Base-by-base conservation (phyloP, 2,888 invertebrate genomes). In the Orchesella flavescens region DNA sequence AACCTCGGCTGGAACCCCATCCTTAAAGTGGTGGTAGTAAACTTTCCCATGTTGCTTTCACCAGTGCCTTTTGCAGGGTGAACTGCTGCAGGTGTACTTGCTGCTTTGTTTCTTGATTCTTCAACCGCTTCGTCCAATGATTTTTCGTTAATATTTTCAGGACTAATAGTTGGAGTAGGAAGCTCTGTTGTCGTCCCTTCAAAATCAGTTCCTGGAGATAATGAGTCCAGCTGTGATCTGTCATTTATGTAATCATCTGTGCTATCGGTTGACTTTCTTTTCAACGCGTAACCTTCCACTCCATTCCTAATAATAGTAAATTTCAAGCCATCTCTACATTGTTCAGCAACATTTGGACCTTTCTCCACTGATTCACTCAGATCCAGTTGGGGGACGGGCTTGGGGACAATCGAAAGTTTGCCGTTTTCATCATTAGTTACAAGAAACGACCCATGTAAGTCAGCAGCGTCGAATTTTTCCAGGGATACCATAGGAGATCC, bases 191-290 rank as follows among this genome's bases (percentile, higher is more conserved):
- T 24, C 55, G 13, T 23, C 17, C 12, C n/a, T 34, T 7, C 34
- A 34, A 4, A 34, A 34, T 7, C 34, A 7, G 34, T 34, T 34
- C 3, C 34, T 34, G 71, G 3, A 71, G 12, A 7, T n/a, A 4
- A 34, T 34, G 3, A 34, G 34, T 21, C 1, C 24, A 53, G n/a
- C 53, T 24, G 23, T 59, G 21, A 46, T 46, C 15, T 43, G 9
- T 23, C 43, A n/a, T 43, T 59, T 19, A n/a, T 46, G 46, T 53
- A 23, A 5, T 46, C 74, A 23, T 57, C 65, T 1, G 59, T 46
- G 15, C 43, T 13, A 10, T 80, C 80, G 0, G 80, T 80, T 1
- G 74, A 74, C 24, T 63, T 66, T 44, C 74, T 66, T 34, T 80
- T 80, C 5, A 80, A 15, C 12, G 53, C 74, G 24, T 80, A 80